Base-by-base conservation (phyloP, 2,113 vertebrate genomes). In the Motacilla alba region DNA sequence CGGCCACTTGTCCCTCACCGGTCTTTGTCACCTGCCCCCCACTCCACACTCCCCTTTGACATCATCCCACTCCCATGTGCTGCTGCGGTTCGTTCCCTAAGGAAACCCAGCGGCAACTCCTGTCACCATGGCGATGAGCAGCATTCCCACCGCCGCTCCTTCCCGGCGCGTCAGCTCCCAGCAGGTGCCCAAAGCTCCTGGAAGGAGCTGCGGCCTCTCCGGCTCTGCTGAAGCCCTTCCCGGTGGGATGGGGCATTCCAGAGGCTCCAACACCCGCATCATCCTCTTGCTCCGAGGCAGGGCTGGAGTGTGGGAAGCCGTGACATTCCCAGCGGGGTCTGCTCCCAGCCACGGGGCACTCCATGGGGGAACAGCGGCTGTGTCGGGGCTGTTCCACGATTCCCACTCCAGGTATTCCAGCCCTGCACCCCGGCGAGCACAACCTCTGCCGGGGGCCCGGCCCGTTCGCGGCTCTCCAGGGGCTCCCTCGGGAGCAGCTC, bases 361-460 rank as follows among this genome's bases (percentile, higher is more conserved):
- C 58, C 17, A 0, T 2, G 16, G 52, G 56, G 31, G 27, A 47
- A 2, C 46, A 0, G 15, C 0, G 4, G 4, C 3, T 6, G 2
- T 4, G 0, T 4, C 22, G 5, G 3, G 1, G 30, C 47, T 37
- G 4, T 33, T 15, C 3, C 12, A 15, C n/a, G 2, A 15, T 11
- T 68, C 55, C 56, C 31, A 0, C n/a, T 21, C 15, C 64, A 30
- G 28, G 2, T 6, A 11, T 19, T 18, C 41, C 73, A 23, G 43
- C 31, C 6, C 76, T 15, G 19, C 63, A 13, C 7, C 30, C 49
- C 28, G 10, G 17, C n/a, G 22, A 21, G 9, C 82, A 21, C 47
- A 1, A 8, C 26, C 30, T 13, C 15, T 0, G 20, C 67, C 10
- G 1, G 17, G 4, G 5, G 31, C 46, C 74, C 59, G 7, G 44